These are phyloP conservation scores for Caenorhabditis sp. DNA, from an alignment of 2,888 invertebrate species.

Conservation along the genomic window DNA sequence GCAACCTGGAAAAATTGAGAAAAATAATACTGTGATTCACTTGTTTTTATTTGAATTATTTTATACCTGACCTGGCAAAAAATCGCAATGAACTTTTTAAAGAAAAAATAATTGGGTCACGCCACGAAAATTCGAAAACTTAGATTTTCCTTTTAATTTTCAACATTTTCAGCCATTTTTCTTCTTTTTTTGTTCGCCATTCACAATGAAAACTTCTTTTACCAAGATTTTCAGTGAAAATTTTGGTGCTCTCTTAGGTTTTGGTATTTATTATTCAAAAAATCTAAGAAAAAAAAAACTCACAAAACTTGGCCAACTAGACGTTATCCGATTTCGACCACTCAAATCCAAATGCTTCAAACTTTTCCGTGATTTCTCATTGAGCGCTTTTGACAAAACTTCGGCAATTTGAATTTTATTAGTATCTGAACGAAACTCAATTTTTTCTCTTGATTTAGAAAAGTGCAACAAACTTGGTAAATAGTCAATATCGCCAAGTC, in stretches of 20 bases:
- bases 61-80: no score
- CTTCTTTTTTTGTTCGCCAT: no score
- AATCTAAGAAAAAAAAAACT: background rate
- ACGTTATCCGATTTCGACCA: slow-evolving; percentile 23
- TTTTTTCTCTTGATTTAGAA: background rate
- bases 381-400: slow-evolving; percentile 20
- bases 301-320: slow-evolving; percentile 26
- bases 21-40: no score
- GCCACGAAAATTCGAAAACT: no score
- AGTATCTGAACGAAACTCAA: slow-evolving; percentile 23
- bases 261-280: no score
- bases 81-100: no score
- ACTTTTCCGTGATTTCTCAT: slow-evolving; percentile 13
- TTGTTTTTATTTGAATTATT: no score
- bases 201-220: no score
- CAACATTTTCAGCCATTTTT: no score
- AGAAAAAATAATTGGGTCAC: no score
- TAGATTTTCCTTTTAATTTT: no score
- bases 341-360: slow-evolving; percentile 32
- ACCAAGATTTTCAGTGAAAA: background rate
- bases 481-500: slow-evolving; percentile 33
- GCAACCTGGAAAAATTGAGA: background rate
- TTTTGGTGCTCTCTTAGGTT: background rate
- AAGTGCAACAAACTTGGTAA: slow-evolving; percentile 11
- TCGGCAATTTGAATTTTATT: slow-evolving; percentile 38